Evolutionary conservation across 2,113 vertebrate species (phyloP).

Genomic region (Ahaetulla prasina): DNA sequence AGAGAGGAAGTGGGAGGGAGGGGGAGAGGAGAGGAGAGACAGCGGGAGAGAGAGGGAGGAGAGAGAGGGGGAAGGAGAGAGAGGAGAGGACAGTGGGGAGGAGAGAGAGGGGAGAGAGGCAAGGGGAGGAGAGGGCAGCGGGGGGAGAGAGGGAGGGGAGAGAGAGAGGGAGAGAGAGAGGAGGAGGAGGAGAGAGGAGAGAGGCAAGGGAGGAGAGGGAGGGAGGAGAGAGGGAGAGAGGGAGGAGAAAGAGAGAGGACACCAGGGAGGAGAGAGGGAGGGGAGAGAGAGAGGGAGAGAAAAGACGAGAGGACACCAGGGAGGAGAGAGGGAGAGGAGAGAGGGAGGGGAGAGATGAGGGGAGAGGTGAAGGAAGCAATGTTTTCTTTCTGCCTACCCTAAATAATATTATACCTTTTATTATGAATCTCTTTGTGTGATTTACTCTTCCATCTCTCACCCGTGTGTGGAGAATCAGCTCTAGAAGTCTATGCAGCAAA

Average conservation of each 20-base stretch:
- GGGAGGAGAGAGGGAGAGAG: conserved; percentile 11
- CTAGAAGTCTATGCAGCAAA: conserved; percentile 62
- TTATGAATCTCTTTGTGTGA: conserved; percentile 17
- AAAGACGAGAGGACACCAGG: conserved; percentile 24
- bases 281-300: conserved; percentile 16
- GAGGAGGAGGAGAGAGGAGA: neutral
- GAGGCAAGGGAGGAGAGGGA: neutral
- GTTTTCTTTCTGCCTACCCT: conserved; percentile 62
- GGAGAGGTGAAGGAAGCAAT: conserved; percentile 29
- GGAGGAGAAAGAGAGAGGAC: too few relatives aligned
- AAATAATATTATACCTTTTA: conserved; percentile 45
- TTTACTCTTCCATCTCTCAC: conserved; percentile 60
- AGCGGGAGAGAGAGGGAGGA: neutral
- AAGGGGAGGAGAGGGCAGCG: too few relatives aligned
- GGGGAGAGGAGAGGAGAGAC: neutral
- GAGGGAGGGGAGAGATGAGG: neutral
- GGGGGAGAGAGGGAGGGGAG: too few relatives aligned
- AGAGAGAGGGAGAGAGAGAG: conserved; percentile 28
- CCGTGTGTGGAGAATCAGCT: conserved; percentile 63
- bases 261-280: too few relatives aligned
- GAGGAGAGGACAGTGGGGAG: too few relatives aligned
- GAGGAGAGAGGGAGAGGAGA: too few relatives aligned
- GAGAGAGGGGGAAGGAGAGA: too few relatives aligned
- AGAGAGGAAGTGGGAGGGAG: too few relatives aligned
- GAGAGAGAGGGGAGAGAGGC: too few relatives aligned